Base-by-base conservation (phyloP, 2,888 invertebrate genomes). In the Gnatocerus cornutus region DNA sequence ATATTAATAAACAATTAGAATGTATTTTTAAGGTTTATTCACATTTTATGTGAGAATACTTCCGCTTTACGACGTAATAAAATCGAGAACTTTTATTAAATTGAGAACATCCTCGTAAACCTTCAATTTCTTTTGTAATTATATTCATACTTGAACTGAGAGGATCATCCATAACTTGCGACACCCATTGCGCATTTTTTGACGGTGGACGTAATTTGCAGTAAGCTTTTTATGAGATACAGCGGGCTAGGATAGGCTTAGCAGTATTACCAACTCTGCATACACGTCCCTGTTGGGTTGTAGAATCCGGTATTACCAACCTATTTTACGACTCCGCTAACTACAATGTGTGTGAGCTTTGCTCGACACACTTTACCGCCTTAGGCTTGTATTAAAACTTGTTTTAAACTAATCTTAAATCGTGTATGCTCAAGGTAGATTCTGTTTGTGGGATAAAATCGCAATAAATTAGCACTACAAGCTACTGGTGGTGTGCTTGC, bases 241-340 rank as follows among this genome's bases (percentile, higher is more conserved):
- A 72, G 46, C 68, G 72, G 39, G 33, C 55, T 29, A 58, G 67
- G 63, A 76, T 75, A 74, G 76, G 77, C 78, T 80, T 79, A 77
- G 73, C 62, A 62, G 75, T 65, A 77, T 78, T 79, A 78, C 78
- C 67, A 78, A 77, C 74, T 78, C 78, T 78, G 77, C 79, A 80
- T 80, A 75, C 75, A 69, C 74, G 76, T 76, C 79, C 78, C 79
- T 8, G 69, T 76, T 74, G 78, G 76, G 78, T 64, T 74, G 76
- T 78, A 75, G 73, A 66, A 73, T 73, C 71, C 70, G 64, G 71
- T 66, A 71, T 71, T 73, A 73, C 71, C 70, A 41, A 73, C 68
- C 69, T 65, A 70, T 73, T 73, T 73, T 73, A 73, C 69, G 71
- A 73, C 71, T 66, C 68, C 67, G 52, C 73, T 71, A 73, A 71